Conservation (phyloP, 2,888 invertebrate species). For the Sturmia bella region DNA sequence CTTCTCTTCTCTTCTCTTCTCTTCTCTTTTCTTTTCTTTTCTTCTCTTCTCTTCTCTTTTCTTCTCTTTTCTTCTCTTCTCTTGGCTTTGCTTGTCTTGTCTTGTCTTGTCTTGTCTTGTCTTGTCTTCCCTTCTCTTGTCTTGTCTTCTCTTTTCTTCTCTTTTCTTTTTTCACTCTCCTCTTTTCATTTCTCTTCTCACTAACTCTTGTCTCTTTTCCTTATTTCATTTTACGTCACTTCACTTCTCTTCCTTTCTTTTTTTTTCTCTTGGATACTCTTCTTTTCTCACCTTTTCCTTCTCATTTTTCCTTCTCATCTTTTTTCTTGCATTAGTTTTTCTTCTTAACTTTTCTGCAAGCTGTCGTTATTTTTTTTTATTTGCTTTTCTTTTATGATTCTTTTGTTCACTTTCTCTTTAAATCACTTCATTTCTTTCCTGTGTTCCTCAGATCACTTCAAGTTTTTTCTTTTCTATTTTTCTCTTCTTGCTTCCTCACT, state of each 20-base stretch:
- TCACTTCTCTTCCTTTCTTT: not conserved
- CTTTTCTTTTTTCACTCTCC: not conserved
- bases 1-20: not conserved
- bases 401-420: no score
- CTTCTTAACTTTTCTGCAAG: no score
- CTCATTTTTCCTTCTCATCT: no score
- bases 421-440: no score
- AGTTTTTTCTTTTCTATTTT: no score
- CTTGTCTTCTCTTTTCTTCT: not conserved
- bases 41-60: not conserved
- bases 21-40: not conserved
- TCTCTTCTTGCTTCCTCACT: no score
- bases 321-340: no score
- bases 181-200: not conserved
- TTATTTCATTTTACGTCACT: not conserved
- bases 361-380: no score
- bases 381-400: no score
- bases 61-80: not conserved
- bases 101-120: not conserved
- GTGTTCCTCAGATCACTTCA: no score
- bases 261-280: not conserved
- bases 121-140: not conserved
- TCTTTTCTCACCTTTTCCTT: not conserved
- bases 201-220: not conserved
- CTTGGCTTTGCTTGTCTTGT: not conserved